Percentiles rank a stretch among this genome's conserved stretches.
These are phyloP conservation scores for Anser cygnoides DNA, from an alignment of 2,113 vertebrate species.

Conservation along the genomic window DNA sequence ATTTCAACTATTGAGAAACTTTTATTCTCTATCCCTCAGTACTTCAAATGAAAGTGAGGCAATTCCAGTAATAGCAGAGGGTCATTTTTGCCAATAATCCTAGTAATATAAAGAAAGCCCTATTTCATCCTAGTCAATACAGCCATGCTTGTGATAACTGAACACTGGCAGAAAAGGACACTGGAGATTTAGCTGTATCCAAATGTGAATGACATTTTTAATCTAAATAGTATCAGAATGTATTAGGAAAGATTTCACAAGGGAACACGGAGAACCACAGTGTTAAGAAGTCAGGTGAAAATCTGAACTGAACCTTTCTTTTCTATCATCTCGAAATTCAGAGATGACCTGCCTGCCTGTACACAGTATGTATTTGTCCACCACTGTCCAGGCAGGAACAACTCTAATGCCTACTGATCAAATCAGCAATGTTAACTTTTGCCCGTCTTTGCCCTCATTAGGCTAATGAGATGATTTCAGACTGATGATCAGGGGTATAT, in stretches of 20 bases:
- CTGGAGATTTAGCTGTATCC: neutral
- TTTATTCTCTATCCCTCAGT: neutral
- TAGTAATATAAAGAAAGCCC: neutral
- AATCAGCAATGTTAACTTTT: slow-evolving; percentile 69
- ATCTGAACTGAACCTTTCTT: neutral
- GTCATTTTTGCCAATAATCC: slow-evolving; percentile 12
- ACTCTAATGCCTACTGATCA: slow-evolving; percentile 32
- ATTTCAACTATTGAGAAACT: neutral
- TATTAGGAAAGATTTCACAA: slow-evolving; percentile 28
- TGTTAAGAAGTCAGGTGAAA: slow-evolving; percentile 27
- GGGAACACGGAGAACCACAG: neutral
- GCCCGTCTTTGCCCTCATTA: slow-evolving; percentile 68
- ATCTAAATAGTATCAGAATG: slow-evolving; percentile 44
- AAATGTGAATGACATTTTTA: slow-evolving; percentile 53
- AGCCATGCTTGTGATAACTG: neutral
- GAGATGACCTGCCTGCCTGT: neutral
- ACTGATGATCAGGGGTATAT: neutral
- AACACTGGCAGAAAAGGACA: neutral
- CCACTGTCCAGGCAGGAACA: neutral
- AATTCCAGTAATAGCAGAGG: neutral
- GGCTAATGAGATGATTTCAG: slow-evolving; percentile 70
- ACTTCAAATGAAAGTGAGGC: neutral
- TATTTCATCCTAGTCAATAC: neutral
- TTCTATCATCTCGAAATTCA: neutral
- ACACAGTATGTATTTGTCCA: neutral